Evolutionary conservation across 2,113 vertebrate genomes (phyloP).

Genomic region (Serinus canaria): DNA sequence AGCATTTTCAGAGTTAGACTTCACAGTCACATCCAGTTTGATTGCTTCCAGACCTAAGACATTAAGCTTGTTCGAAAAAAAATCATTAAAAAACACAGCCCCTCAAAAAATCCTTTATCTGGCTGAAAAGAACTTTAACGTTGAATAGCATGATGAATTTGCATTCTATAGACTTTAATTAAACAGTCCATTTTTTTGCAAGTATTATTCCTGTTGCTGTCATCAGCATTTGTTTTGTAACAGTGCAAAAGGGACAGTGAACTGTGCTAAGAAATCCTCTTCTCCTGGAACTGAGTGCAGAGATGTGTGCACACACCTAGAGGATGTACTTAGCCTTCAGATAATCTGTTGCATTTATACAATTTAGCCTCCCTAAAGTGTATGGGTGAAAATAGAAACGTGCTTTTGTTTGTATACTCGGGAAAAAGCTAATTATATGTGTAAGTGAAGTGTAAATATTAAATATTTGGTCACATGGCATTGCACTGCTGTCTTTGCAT

Average conservation of each 20-base stretch:
- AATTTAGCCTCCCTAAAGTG: not conserved
- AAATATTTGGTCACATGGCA: not conserved
- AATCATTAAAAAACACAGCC: not conserved
- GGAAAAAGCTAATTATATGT: not conserved
- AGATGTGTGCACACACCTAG: rapidly evolving
- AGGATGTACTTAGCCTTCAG: not conserved
- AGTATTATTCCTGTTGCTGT: not conserved
- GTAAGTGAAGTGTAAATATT: not conserved
- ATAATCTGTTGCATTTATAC: not conserved
- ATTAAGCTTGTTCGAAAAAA: not conserved
- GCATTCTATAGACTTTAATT: not conserved
- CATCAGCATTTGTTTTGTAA: not conserved
- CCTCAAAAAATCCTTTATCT: not conserved
- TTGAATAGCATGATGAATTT: not conserved
- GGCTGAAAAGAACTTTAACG: constrained; percentile 14
- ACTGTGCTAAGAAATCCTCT: not conserved
- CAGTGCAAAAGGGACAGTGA: not conserved
- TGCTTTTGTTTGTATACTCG: not conserved
- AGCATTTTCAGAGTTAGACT: constrained; percentile 42
- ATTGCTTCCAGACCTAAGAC: constrained; percentile 67
- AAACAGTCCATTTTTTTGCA: not conserved
- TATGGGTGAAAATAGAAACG: not conserved
- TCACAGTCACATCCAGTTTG: constrained; percentile 34
- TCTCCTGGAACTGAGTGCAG: not conserved
- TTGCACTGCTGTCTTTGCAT: not conserved